Conservation (phyloP, 2,797 vertebrate species). For the Novumbra hubbsi region DNA sequence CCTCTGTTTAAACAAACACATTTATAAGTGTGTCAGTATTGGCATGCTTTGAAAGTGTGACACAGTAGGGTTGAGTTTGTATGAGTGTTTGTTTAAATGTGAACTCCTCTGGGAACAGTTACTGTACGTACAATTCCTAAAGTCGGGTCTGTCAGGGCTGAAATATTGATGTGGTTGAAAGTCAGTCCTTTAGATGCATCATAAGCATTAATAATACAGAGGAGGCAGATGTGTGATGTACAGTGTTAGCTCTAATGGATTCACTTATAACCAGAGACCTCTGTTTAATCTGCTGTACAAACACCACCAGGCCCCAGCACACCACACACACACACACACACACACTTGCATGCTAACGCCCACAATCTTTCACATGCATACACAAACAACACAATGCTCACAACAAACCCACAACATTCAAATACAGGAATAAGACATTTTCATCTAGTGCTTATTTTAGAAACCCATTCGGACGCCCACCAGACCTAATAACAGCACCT, state of each 20-base stretch:
- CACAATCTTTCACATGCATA: neutral
- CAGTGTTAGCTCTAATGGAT: slow-evolving; percentile 22
- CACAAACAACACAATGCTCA: neutral
- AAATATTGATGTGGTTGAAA: slow-evolving; percentile 34
- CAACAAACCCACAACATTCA: neutral
- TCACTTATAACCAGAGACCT: slow-evolving; percentile 23
- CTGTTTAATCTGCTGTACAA: slow-evolving; percentile 16
- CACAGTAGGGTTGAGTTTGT: neutral
- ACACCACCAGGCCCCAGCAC: neutral
- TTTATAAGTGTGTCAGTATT: neutral
- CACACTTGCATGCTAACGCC: neutral
- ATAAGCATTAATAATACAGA: slow-evolving; percentile 35
- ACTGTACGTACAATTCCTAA: neutral
- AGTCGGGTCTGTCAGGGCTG: slow-evolving; percentile 15
- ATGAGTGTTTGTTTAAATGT: neutral
- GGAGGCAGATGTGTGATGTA: slow-evolving; percentile 17
- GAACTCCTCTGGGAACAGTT: neutral
- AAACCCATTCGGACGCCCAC: neutral
- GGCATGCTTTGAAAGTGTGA: neutral
- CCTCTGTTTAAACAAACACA: neutral
- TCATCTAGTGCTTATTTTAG: too few relatives aligned
- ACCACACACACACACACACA: neutral
- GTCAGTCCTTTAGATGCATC: slow-evolving; percentile 12
- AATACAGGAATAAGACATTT: neutral
- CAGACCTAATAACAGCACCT: neutral